Evolutionary conservation across 2,113 vertebrate genomes (phyloP).

Genomic region (Colius striatus): DNA sequence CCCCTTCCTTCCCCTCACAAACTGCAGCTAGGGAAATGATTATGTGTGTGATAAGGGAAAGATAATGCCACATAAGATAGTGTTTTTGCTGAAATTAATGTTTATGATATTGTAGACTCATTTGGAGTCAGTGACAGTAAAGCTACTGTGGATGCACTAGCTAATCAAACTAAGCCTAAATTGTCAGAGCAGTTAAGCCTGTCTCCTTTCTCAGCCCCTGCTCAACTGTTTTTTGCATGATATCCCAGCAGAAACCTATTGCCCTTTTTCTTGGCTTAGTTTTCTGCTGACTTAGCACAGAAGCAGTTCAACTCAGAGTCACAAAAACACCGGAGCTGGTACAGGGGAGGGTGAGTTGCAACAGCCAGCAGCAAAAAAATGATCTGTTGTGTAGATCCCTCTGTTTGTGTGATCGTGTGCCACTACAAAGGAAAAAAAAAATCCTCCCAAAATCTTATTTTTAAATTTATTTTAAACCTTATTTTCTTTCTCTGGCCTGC

Average conservation of each 20-base stretch:
- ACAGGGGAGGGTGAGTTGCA: background rate
- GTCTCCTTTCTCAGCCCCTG: slow-evolving; percentile 18
- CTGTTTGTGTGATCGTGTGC: background rate
- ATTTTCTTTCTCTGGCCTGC: background rate
- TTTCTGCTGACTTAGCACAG: slow-evolving; percentile 71
- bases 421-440: background rate
- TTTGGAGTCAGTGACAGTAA: background rate
- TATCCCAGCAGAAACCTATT: slow-evolving; percentile 12
- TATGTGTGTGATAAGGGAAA: background rate
- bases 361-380: background rate
- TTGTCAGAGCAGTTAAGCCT: background rate
- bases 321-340: slow-evolving; percentile 44
- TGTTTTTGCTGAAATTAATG: background rate
- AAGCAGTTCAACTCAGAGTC: slow-evolving; percentile 61
- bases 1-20: background rate
- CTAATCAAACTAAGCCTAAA: background rate
- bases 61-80: background rate
- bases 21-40: background rate
- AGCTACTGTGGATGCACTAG: background rate
- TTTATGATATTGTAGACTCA: background rate
- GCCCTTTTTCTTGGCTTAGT: slow-evolving; percentile 57
- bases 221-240: slow-evolving; percentile 31
- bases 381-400: background rate
- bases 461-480: background rate
- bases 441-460: background rate